Evolutionary conservation across 2,113 vertebrate genomes (phyloP), one percentile per base, ranked within the genome.

Genomic region (Psettodes erumei): DNA sequence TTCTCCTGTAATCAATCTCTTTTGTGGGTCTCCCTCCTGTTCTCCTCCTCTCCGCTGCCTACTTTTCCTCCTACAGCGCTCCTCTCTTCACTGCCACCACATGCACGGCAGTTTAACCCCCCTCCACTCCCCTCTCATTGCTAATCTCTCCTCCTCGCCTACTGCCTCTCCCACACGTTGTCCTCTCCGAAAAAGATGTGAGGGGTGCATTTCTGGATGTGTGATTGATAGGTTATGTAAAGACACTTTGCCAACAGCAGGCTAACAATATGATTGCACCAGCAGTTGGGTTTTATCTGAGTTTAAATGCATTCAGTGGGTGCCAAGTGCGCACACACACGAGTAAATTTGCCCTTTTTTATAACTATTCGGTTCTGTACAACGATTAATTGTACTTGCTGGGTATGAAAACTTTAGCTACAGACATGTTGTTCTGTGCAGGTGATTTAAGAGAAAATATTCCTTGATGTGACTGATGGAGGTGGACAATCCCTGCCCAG

Each of bases 91-190:
- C 77, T 84, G 73, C 88, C 86, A 89, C 89, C 81, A 82, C 76
- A 81, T 59, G 62, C 76, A 78, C 43, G 53, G 40, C 81, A 84
- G 86, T 91, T 78, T 82, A 77, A 76, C 82, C 79, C 86, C 75
- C 51, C 51, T 47, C 47, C 77, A 8, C 59, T 33, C 51, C 85
- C 83, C 82, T 75, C 77, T 75, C 77, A 82, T 84, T 56, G 65
- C 89, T 89, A 86, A 91, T 92, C 89, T 92, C 83, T 87, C 87
- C 86, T 84, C 82, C 73, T 81, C 83, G 77, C 91, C 92, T 81
- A 92, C 88, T 59, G 75, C 70, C 6, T 82, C 91, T 89, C 92
- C 94, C 89, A 94, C 92, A 79, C 86, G 12, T 59, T 75, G 75
- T 84, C 84, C 77, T 87, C 86, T 89, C 89, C 70, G 71, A 83